phyloP scores from a whole-genome alignment of 1,140 invertebrate species.

The Cydia splendana region DNA sequence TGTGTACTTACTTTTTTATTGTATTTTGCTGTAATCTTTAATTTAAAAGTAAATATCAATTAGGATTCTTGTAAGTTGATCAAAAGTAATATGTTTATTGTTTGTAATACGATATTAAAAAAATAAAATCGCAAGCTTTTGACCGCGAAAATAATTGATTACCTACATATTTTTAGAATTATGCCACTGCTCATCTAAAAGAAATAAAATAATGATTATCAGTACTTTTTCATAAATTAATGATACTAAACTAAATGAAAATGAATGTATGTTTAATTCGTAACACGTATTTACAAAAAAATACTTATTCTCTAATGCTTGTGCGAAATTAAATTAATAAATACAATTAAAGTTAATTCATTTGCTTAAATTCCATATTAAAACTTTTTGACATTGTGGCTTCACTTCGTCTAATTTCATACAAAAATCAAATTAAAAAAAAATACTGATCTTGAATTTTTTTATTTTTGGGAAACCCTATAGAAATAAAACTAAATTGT shows the following conservation, averaged over 20 bases:
- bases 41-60: too few relatives aligned
- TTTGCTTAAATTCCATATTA: conserved; percentile 15
- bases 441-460: background rate
- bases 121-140: background rate
- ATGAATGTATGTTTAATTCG: background rate
- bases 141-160: background rate
- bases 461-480: background rate
- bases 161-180: background rate
- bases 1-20: too few relatives aligned
- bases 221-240: conserved; percentile 31
- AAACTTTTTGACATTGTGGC: background rate
- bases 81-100: too few relatives aligned
- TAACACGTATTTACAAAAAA: conserved; percentile 32
- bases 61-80: too few relatives aligned
- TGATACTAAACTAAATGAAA: conserved; percentile 19
- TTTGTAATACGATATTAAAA: too few relatives aligned
- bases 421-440: too few relatives aligned
- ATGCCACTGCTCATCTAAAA: background rate
- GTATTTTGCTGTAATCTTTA: too few relatives aligned
- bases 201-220: conserved; percentile 23
- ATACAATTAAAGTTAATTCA: conserved; percentile 8
- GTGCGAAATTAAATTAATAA: conserved; percentile 25
- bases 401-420: too few relatives aligned
- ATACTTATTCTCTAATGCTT: conserved; percentile 18
- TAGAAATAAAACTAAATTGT: too few relatives aligned